Percentiles rank a stretch among this genome's conserved stretches.
Evolutionary conservation across 2,797 vertebrate species (phyloP).

Genomic region (Myotis daubentonii): DNA sequence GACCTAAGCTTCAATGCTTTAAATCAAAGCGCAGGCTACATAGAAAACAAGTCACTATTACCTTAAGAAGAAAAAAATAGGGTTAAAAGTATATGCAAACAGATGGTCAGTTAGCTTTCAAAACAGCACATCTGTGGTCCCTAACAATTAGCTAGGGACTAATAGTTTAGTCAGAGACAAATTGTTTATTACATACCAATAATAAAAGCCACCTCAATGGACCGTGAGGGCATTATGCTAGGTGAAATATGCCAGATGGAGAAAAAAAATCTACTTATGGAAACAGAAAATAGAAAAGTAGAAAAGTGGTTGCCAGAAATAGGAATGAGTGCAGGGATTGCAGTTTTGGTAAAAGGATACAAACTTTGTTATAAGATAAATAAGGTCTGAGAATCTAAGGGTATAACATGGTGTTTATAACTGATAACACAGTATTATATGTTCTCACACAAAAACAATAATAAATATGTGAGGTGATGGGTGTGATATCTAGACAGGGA

Average conservation of each 20-base stretch:
- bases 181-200: slow-evolving; percentile 30
- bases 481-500: not conserved
- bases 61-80: not conserved
- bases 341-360: not conserved
- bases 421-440: not conserved
- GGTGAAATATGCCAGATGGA: not conserved
- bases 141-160: slow-evolving; percentile 15
- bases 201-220: slow-evolving; percentile 12
- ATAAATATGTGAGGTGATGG: not conserved
- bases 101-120: slow-evolving; percentile 44
- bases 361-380: too few species aligned
- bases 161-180: not conserved
- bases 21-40: slow-evolving; percentile 55
- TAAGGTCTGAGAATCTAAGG: too few species aligned
- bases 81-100: not conserved
- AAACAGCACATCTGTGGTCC: not conserved
- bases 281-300: not conserved
- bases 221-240: not conserved
- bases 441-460: not conserved
- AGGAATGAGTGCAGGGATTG: not conserved
- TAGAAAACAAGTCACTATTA: slow-evolving; percentile 44
- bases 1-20: slow-evolving; percentile 55
- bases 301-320: not conserved
- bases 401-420: too few species aligned
- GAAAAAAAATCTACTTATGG: not conserved